Evolutionary conservation across 2,888 invertebrate genomes (phyloP), one percentile per base, ranked within the genome.

Genomic region (Macrophya alboannulata): DNA sequence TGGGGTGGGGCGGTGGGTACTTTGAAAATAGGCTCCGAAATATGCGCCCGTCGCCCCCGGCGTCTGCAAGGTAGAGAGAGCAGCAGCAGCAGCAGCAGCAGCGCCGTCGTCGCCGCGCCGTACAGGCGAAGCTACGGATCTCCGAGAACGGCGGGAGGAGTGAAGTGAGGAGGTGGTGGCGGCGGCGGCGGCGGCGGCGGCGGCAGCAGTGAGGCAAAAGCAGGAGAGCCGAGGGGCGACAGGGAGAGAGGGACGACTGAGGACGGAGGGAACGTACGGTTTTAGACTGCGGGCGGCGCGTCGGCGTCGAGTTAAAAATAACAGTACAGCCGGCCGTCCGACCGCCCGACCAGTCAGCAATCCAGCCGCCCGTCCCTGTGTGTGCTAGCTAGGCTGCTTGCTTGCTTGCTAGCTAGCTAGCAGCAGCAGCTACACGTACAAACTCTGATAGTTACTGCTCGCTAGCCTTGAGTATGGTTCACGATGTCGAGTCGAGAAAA

Each of bases 251-350:
- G 43, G 51, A 51, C 87, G 90, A 90, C 90, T 90, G 79, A n/a
- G 79, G 68, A 81, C 68, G 85, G 82, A 90, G 90, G 90, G 90
- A 90, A 89, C 91, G 90, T 92, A 93, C 93, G 91, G 91, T 93
- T 92, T 93, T 92, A 92, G 92, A 93, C 91, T 92, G 89, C 90
- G 91, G 90, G 90, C 91, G 92, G 90, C 92, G 92, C 92, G 92
- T 92, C 92, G 92, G 92, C 92, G 92, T 92, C 91, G 91, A 90
- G 93, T 93, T 93, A 93, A 93, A 93, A 93, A 93, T 93, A 93
- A 92, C 93, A 91, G 92, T 91, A 92, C 90, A 91, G 89, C 83
- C 82, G 68, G 43, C 90, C 90, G 90, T 90, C 90, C 90, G 89
- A 89, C 91, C 87, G 81, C 89, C 86, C 89, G 87, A 74, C 83